These are phyloP conservation scores for Drosophila suboccidentalis DNA, from an alignment of 2,888 invertebrate species.

Conservation along the genomic window DNA sequence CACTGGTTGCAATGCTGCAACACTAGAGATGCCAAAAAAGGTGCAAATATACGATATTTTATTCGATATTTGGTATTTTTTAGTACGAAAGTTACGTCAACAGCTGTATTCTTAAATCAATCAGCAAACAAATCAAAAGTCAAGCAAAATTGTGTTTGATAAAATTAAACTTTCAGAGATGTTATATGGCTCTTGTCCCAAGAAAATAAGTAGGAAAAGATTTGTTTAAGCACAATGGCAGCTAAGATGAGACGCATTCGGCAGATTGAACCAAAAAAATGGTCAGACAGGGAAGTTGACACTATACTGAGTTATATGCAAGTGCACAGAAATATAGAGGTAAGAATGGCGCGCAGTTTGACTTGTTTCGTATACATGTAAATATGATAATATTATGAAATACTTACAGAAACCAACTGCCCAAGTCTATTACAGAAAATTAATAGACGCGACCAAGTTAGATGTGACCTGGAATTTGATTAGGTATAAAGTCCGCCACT, in stretches of 20 bases:
- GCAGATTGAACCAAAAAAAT: background rate
- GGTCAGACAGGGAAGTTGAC: background rate
- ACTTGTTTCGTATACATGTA: background rate
- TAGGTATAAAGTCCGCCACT: background rate
- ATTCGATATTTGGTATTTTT: background rate
- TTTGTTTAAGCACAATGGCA: background rate
- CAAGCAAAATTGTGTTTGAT: background rate
- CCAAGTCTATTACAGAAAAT: background rate
- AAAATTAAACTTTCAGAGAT: background rate
- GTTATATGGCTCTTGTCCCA: too few relatives aligned
- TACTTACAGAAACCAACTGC: background rate
- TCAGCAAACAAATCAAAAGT: background rate
- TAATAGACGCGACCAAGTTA: background rate
- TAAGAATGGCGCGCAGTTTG: background rate
- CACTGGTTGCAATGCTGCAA: background rate
- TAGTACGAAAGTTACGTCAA: background rate
- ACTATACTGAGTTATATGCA: background rate
- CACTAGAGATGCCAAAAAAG: background rate
- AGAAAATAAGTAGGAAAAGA: too few relatives aligned
- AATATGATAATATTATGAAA: too few relatives aligned
- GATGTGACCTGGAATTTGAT: background rate
- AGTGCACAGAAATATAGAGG: background rate
- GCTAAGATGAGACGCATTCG: background rate
- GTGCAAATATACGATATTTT: background rate
- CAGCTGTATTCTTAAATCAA: background rate